Evolutionary conservation across 1,140 invertebrate genomes (phyloP), one percentile per base, ranked within the genome.

Genomic region (Euura saliciscinereae): DNA sequence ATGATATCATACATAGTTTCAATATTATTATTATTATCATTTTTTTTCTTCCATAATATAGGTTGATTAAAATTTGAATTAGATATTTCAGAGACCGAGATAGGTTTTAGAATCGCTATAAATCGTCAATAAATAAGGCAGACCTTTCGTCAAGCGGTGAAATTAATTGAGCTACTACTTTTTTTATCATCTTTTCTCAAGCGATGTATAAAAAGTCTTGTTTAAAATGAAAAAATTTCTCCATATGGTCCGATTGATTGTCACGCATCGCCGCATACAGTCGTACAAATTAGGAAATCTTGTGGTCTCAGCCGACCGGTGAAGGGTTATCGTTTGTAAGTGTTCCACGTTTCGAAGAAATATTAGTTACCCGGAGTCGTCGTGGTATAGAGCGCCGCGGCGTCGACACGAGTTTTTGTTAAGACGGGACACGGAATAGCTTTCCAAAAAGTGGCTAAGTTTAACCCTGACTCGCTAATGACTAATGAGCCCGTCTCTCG

Each of bases 381-480:
- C 51, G 51, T n/a, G 51, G 2, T 28, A 1, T 28, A 28, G 28
- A 28, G 28, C 28, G 28, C 51, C 6, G 10, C 13, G 51, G 51
- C 51, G 3, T 59, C 51, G 51, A 59, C 51, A 59, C 6, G 51
- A 4, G 28, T 28, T 51, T 51, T 2, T n/a, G 6, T 59, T n/a
- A n/a, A 59, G 51, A 59, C 51, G 13, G 66, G 4, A 67, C 66
- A 67, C 28, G 66, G 11, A 67, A 67, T n/a, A 28, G 66, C 66
- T 67, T 69, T 43, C 4, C 65, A 44, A 71, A 71, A 68, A 68
- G 71, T 43, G 71, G 65, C 42, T 45, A 66, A 71, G 69, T 70
- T 70, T 70, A 51, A 67, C 66, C 66, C 66, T 10, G 13, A 28
- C 66, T 44, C n/a, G 69, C 69, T 13, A 59, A 70, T 66, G 71